Evolutionary conservation across 2,888 invertebrate genomes (phyloP), one percentile per base, ranked within the genome.

Genomic region (Nasonovia ribisnigri): DNA sequence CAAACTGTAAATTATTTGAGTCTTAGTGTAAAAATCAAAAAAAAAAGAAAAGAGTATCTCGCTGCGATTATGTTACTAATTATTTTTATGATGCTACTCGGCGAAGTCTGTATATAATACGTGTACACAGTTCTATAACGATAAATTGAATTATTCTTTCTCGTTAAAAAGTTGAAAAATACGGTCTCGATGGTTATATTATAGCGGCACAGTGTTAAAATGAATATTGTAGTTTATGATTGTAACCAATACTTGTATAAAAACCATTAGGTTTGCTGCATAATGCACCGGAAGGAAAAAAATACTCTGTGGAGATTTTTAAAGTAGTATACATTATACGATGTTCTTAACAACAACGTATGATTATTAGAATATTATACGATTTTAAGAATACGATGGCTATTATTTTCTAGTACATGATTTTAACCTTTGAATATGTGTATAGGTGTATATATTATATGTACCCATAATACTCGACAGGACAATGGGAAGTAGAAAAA

Each of bases 121-220:
- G 36, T 36, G 36, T 20, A 36, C 36, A 36, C 36, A 77, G 77
- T 36, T 77, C 36, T 77, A 36, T 86, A 86, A n/a, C 26, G 16
- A 86, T 48, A 86, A 86, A 86, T 46, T 86, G 86, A 86, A 86
- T 46, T 86, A 77, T 67, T 77, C 29, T 86, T 86, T 29, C 6
- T 86, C 29, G 46, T 86, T 48, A 86, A 86, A 86, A 86, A 46
- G 86, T 86, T 43, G 86, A 86, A 86, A 86, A 86, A 86, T 48
- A 86, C 6, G 86, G 43, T 16, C 86, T 46, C 46, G 46, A 46
- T 29, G 86, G 86, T 29, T 86, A 29, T 77, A 46, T 46, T 86
- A 46, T 29, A 86, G 1, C 86, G 16, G 46, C 46, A 29, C 29
- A n/a, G 86, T 48, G 77, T 42, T 77, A 77, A 77, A 77, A 77